Conservation (phyloP, 2,888 invertebrate genomes). For the Idaea biselata region DNA sequence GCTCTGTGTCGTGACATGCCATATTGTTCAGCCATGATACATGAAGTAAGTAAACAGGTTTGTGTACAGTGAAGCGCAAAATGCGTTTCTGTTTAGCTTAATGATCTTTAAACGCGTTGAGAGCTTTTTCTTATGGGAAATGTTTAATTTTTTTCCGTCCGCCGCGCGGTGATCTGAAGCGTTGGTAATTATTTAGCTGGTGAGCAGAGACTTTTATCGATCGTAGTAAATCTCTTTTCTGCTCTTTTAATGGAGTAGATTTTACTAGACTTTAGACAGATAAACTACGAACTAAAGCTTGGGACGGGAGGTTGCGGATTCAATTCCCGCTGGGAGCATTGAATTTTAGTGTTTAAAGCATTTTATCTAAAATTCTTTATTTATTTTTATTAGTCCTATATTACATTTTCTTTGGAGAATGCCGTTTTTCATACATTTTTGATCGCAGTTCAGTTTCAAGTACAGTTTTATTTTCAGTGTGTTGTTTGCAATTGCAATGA, state of each 20-base stretch:
- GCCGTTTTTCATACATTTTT: too few relatives aligned
- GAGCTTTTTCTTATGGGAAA: constrained; percentile 52
- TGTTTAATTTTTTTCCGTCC: constrained; percentile 29
- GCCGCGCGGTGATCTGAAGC: constrained; percentile 9
- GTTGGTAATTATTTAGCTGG: background rate
- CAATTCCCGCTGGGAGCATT: too few relatives aligned
- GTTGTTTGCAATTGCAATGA: too few relatives aligned
- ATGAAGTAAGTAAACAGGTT: constrained; percentile 72
- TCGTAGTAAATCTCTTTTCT: constrained; percentile 1
- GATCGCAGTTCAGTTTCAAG: too few relatives aligned
- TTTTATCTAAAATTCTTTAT: too few relatives aligned
- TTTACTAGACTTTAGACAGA: too few relatives aligned
- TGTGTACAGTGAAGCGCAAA: constrained; percentile 58
- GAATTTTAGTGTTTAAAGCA: too few relatives aligned
- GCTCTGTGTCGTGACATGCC: constrained; percentile 72
- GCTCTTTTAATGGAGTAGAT: background rate
- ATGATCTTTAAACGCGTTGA: constrained; percentile 54
- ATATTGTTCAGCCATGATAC: constrained; percentile 76
- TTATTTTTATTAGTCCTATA: too few relatives aligned
- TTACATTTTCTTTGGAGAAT: too few relatives aligned
- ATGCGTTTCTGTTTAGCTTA: constrained; percentile 60
- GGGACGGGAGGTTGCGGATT: background rate
- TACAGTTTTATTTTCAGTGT: too few relatives aligned
- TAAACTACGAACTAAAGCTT: too few relatives aligned
- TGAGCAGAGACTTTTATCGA: background rate